Conservation (phyloP, 2,888 invertebrate species). For the Drosophila melanosoma region DNA sequence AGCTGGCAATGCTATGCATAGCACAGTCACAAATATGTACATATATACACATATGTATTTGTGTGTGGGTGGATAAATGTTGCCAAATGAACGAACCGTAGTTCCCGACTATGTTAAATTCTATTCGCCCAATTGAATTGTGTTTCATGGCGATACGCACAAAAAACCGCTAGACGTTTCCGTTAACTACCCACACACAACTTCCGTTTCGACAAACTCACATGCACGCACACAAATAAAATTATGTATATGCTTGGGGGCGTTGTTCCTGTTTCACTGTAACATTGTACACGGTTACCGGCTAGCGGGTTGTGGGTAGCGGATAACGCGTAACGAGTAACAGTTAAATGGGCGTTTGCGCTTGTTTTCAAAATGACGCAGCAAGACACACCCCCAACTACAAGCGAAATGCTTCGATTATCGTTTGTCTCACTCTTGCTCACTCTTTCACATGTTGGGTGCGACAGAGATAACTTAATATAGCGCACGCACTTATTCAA, state of each 20-base stretch:
- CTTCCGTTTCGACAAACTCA: conserved; percentile 63
- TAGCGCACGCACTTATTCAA: conserved; percentile 20
- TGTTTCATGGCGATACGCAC: conserved; percentile 65
- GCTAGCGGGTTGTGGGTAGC: background rate
- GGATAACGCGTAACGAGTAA: background rate
- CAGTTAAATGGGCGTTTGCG: conserved; percentile 23
- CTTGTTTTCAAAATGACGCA: conserved; percentile 51
- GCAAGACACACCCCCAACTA: conserved; percentile 59
- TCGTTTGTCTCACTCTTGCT: conserved; percentile 37
- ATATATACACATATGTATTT: background rate
- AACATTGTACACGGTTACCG: background rate
- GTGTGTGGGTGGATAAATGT: conserved; percentile 36
- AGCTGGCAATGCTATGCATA: background rate
- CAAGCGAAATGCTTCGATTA: conserved; percentile 5
- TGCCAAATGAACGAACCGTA: conserved; percentile 21
- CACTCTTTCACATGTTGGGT: background rate
- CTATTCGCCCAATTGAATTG: conserved; percentile 71
- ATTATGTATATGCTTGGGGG: background rate
- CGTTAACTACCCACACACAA: conserved; percentile 70
- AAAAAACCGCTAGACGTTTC: conserved; percentile 58
- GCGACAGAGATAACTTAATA: conserved; percentile 31
- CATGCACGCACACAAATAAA: conserved; percentile 8
- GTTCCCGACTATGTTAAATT: conserved; percentile 17
- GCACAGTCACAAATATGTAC: background rate
- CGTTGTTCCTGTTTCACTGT: conserved; percentile 9